Conservation (phyloP, 2,113 vertebrate species). For the Toxotes chatareus region DNA sequence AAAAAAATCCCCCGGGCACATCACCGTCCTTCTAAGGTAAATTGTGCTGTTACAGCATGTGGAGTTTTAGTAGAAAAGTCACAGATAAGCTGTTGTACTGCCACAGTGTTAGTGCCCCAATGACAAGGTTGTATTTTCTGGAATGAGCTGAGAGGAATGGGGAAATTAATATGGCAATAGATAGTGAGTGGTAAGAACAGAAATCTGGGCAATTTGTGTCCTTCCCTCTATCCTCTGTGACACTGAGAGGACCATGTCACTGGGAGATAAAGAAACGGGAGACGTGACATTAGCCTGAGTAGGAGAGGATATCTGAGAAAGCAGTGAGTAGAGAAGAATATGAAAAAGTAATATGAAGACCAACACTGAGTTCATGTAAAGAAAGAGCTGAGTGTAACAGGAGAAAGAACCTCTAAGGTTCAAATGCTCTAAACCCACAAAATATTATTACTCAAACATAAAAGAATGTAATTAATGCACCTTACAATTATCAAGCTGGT, state of each 20-base stretch:
- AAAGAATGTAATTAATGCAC: neutral
- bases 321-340: constrained; percentile 1
- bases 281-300: constrained; percentile 32
- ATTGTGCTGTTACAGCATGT: constrained; percentile 31
- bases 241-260: constrained; percentile 39
- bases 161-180: constrained; percentile 31
- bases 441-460: neutral
- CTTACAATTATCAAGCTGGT: neutral
- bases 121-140: constrained; percentile 47
- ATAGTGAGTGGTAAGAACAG: constrained; percentile 27
- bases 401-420: neutral
- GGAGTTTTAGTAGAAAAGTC: constrained; percentile 18
- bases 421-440: neutral
- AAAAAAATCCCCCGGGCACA: neutral
- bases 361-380: constrained; percentile 1
- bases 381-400: neutral
- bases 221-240: constrained; percentile 13
- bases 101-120: neutral
- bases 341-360: constrained; percentile 22
- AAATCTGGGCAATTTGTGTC: constrained; percentile 35
- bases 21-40: constrained; percentile 12
- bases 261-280: constrained; percentile 45
- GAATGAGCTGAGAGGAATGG: constrained; percentile 26
- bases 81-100: constrained; percentile 44
- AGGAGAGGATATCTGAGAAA: constrained; percentile 22